Evolutionary conservation across 2,113 vertebrate species (phyloP), one percentile per base, ranked within the genome.

Genomic region (Actinemys pallida): DNA sequence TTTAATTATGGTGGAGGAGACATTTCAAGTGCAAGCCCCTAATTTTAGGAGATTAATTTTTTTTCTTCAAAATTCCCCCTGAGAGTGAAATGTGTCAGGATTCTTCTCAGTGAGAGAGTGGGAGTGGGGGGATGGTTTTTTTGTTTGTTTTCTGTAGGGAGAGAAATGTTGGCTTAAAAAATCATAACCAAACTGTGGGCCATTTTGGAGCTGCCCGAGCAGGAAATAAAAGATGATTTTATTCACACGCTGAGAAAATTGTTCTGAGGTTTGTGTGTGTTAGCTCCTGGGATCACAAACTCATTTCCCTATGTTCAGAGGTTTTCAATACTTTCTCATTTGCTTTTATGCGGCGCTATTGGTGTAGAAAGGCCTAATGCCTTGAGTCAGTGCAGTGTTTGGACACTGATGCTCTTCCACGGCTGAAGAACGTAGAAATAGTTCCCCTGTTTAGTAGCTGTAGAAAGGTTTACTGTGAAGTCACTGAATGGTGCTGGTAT

Each of bases 221-320:
- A 0, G 83, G 84, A 80, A 92, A 91, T 53, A 82, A 91, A 85
- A 59, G 24, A 5, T 88, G 90, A 83, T 90, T 90, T 91, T 87
- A 56, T 84, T 79, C 10, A 94, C 78, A 81, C 45, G 27, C n/a
- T 85, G 84, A 97, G 35, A 94, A 85, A 90, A 89, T 47, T 88
- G 29, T 93, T 96, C 31, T 84, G 19, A 84, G 12, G 6, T 6
- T 0, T 1, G 76, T 91, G 88, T 95, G 90, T 62, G 22, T 14
- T 81, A 57, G 42, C 56, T 78, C 52, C 86, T 53, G 81, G 86
- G 89, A 88, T 24, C 29, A 42, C 4, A 92, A 89, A 62, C 27
- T 93, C 76, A 85, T 97, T 95, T 96, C 95, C 47, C 39, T 72
- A 83, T 24, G 35, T 39, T 93, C 92, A 90, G 52, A 94, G 72